Conservation (phyloP, 2,888 invertebrate species). For the Rhagonycha lutea region DNA sequence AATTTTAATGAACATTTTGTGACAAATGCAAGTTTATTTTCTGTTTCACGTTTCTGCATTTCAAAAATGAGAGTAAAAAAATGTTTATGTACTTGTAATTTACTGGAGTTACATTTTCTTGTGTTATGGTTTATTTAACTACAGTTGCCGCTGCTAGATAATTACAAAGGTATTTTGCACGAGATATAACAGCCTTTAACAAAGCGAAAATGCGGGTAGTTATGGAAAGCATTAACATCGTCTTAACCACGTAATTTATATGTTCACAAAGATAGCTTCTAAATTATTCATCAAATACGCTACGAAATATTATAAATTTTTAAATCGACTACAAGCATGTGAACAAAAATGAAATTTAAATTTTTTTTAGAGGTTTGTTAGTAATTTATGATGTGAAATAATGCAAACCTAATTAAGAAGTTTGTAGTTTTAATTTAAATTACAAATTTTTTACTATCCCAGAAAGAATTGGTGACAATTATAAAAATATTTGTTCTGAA, state of each 20-base stretch:
- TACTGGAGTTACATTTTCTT: slow-evolving; percentile 1
- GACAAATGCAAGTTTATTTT: background rate
- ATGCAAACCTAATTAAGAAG: background rate
- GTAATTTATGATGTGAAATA: background rate
- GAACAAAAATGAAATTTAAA: background rate
- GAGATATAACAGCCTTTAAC: slow-evolving; percentile 9
- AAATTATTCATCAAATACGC: background rate
- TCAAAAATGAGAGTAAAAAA: background rate
- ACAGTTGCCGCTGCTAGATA: slow-evolving; percentile 6
- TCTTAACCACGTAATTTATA: slow-evolving; percentile 19
- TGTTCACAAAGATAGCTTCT: slow-evolving; percentile 1
- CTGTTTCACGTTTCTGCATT: background rate
- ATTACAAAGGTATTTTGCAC: slow-evolving; percentile 7
- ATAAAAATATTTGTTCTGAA: too few relatives aligned
- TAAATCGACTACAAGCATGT: background rate
- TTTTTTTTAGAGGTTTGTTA: background rate
- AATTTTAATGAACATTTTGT: background rate
- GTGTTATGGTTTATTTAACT: slow-evolving; percentile 7
- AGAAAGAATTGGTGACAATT: too few relatives aligned
- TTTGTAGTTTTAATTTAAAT: background rate
- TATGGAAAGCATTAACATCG: slow-evolving; percentile 18
- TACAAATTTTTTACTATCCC: too few relatives aligned
- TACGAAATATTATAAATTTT: background rate
- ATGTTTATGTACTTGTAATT: slow-evolving; percentile 3
- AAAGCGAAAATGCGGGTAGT: slow-evolving; percentile 22